A percentile compares a stretch with the other conserved stretches of the same genome.
Conservation (phyloP, 2,888 invertebrate genomes). For the Mantis religiosa region DNA sequence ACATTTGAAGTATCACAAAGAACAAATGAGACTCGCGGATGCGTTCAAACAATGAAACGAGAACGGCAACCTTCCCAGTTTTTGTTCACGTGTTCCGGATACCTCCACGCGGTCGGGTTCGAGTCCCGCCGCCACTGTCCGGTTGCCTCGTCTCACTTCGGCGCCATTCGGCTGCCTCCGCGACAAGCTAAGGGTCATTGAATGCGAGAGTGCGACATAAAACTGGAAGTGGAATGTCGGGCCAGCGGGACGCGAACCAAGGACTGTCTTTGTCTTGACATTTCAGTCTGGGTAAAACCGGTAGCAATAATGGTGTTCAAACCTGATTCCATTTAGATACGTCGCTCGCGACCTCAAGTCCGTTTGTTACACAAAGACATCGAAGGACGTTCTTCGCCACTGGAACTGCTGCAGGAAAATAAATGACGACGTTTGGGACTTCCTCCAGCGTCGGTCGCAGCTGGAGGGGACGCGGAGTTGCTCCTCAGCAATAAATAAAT, state of each 20-base stretch:
- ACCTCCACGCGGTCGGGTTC: neutral
- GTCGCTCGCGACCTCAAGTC: neutral
- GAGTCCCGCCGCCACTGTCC: neutral
- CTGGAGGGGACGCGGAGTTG: too few relatives aligned
- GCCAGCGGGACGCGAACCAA: neutral
- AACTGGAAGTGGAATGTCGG: neutral
- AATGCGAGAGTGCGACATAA: neutral
- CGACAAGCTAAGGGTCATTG: neutral
- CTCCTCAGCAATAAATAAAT: too few relatives aligned
- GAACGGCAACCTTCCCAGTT: neutral
- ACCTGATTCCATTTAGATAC: neutral
- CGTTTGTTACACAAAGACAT: neutral
- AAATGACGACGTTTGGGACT: too few relatives aligned
- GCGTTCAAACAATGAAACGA: neutral
- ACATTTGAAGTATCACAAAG: too few relatives aligned
- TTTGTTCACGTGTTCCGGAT: neutral
- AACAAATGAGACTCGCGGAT: too few relatives aligned
- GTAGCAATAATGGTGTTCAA: neutral
- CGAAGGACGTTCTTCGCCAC: neutral
- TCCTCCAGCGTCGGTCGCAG: too few relatives aligned
- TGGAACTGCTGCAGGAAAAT: neutral
- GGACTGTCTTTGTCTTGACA: neutral
- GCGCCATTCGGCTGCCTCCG: neutral
- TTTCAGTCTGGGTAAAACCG: neutral
- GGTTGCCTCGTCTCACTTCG: neutral